Evolutionary conservation across 2,888 invertebrate species (phyloP), one percentile per base, ranked within the genome.

Genomic region (Ichneumoninae sp.): DNA sequence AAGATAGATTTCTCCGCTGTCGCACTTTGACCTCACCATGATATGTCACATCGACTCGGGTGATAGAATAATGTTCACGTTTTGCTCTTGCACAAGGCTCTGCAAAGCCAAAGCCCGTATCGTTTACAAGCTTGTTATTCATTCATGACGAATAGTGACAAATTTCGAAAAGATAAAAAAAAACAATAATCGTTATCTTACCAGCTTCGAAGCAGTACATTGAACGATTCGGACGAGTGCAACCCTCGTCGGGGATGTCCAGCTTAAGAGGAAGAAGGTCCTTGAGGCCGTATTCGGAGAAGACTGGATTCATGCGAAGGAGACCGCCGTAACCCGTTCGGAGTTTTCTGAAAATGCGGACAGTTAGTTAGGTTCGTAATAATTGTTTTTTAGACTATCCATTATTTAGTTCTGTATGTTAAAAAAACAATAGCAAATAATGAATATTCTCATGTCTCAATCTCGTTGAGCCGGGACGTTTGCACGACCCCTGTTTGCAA

Each of bases 151-250:
- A 26, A 60, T 0, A 30, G 16, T 0, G 30, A 26, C 26, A 30
- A 16, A 52, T 60, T 1, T 7, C 13, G 33, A 57, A 30, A 52
- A 8, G 0, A 40, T 1, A 26, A 40, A 60, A 40, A 40, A 10
- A 40, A 13, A 47, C 0, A 60, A 60, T 30, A 54, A 82, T 40
- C 7, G 7, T 77, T 60, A 62, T 90, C 94, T 94, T 93, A 96
- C 98, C 98, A 87, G 97, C 97, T 95, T 98, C 98, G 91, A 98
- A 98, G 92, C 98, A 98, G 93, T 96, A 98, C 96, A 98, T 97
- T 87, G 97, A 97, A 91, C 96, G 96, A 93, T 98, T 98, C 0
- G 97, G 97, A 80, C 98, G 95, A 1, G 98, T 98, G 93, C 98
- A 98, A 50, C 98, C 98, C 94, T 98, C 98, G 92, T 98, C 98